A percentile compares a stretch with the other conserved stretches of the same genome.
Conservation (phyloP, 2,888 invertebrate species). For the Drosophila pegasa region DNA sequence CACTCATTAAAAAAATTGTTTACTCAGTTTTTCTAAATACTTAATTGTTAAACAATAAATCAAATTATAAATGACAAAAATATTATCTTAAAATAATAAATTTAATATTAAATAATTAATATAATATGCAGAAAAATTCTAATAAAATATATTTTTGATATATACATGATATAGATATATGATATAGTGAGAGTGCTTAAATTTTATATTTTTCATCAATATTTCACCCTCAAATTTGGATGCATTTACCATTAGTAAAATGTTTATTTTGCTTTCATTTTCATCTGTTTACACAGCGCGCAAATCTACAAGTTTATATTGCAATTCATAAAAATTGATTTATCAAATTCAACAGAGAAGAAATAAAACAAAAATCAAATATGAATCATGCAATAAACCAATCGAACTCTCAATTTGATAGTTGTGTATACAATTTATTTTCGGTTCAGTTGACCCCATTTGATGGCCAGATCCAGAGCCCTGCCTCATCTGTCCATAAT, state of each 20-base stretch:
- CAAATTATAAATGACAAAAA: too few relatives aligned
- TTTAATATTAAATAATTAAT: too few relatives aligned
- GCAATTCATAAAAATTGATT: slow-evolving; percentile 14
- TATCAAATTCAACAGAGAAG: neutral
- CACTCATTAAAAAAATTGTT: too few relatives aligned
- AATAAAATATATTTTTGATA: neutral
- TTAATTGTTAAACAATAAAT: too few relatives aligned
- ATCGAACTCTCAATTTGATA: neutral
- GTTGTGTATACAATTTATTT: slow-evolving; percentile 7
- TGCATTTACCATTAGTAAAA: neutral
- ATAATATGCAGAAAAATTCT: neutral
- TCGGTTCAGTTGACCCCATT: slow-evolving; percentile 13
- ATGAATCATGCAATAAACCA: neutral
- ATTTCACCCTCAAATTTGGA: neutral
- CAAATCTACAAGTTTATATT: neutral
- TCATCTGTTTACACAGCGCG: neutral
- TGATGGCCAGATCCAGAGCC: neutral
- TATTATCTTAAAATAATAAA: neutral
- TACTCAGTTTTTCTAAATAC: too few relatives aligned
- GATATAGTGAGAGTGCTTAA: too few relatives aligned
- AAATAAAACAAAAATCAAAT: neutral
- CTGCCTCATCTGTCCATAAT: slow-evolving; percentile 6
- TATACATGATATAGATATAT: neutral
- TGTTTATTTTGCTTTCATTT: neutral
- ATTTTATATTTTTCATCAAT: too few relatives aligned